Conservation (phyloP, 2,113 vertebrate species). For the Salvelinus fontinalis region DNA sequence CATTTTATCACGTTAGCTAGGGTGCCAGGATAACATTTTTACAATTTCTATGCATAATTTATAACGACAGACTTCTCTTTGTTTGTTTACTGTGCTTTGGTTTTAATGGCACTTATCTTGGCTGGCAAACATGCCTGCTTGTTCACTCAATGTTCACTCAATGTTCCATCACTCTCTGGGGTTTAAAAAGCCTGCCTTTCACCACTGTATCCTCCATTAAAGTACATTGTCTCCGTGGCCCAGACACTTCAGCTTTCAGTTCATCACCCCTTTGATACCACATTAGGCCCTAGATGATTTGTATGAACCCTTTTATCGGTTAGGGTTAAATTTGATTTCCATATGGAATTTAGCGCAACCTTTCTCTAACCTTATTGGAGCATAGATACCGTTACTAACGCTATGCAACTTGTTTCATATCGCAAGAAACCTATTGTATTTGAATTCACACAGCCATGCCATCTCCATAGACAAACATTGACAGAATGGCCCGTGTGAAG, state of each 20-base stretch:
- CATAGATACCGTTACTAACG: no score
- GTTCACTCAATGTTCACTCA: not conserved
- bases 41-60: conserved; percentile 38
- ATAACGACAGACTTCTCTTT: conserved; percentile 26
- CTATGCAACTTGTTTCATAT: no score
- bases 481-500: no score
- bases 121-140: conserved; percentile 10
- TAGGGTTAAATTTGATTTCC: no score
- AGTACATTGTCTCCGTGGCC: conserved; percentile 6
- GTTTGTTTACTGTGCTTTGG: conserved; percentile 28
- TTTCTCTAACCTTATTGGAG: no score
- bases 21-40: conserved; percentile 27
- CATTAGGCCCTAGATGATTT: no score
- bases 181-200: conserved; percentile 25
- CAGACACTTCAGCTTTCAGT: not conserved
- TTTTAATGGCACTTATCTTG: conserved; percentile 38
- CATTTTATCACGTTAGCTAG: conserved; percentile 23
- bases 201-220: conserved; percentile 25
- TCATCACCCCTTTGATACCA: no score
- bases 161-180: conserved; percentile 13
- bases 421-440: no score
- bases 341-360: no score
- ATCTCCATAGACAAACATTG: no score
- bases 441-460: no score
- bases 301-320: no score